These are phyloP conservation scores for Calonectris borealis DNA, from an alignment of 2,113 vertebrate species.

Conservation along the genomic window DNA sequence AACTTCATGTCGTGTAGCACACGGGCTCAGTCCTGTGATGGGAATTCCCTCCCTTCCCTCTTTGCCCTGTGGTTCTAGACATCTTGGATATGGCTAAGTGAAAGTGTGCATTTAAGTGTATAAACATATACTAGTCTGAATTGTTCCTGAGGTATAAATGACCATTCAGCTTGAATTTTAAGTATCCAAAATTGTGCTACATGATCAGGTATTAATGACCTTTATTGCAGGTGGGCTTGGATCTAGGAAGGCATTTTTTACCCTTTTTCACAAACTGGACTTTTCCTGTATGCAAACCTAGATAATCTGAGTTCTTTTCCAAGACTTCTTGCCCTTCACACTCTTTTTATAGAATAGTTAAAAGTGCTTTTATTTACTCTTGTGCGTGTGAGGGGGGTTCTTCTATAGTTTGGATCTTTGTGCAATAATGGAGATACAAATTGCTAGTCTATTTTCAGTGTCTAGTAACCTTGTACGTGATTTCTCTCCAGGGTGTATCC, in stretches of 20 bases:
- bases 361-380: background rate
- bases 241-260: background rate
- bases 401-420: background rate
- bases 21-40: background rate
- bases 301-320: background rate
- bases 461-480: background rate
- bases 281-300: background rate
- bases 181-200: background rate
- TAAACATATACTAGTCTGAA: too few species aligned
- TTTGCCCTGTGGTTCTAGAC: background rate
- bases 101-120: background rate
- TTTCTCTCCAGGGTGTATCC: background rate
- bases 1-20: background rate
- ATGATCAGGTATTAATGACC: background rate
- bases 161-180: background rate
- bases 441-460: background rate
- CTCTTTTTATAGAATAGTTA: background rate
- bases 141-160: background rate
- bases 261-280: background rate
- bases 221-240: background rate
- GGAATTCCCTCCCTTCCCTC: background rate
- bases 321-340: background rate
- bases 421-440: background rate
- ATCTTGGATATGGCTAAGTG: background rate
- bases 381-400: background rate